Evolutionary conservation across 2,113 vertebrate genomes (phyloP).

Genomic region (pig (Sus scrofa)): DNA sequence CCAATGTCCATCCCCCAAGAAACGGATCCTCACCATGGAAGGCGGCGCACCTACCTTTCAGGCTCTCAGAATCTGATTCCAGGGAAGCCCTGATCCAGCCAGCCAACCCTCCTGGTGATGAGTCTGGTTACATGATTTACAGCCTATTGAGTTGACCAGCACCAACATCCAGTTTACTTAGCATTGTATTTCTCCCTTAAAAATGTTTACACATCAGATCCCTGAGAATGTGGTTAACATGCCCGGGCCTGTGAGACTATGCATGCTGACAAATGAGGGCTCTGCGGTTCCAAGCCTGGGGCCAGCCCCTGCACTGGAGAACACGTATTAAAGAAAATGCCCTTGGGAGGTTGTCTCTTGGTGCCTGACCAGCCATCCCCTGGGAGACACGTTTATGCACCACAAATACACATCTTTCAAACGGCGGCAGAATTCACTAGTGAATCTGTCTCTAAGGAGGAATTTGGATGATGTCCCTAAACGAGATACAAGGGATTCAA

Average conservation of each 20-base stretch:
- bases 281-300: neutral
- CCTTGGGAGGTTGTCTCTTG: neutral
- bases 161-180: neutral
- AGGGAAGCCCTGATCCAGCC: neutral
- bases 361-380: neutral
- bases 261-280: neutral
- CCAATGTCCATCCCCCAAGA: neutral
- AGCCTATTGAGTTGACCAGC: neutral
- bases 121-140: neutral
- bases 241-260: neutral
- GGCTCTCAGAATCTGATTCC: neutral
- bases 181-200: neutral
- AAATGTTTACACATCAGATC: neutral
- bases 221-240: neutral
- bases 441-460: neutral
- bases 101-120: neutral
- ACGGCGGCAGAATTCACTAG: neutral
- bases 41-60: fast-evolving
- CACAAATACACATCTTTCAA: neutral
- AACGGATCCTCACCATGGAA: neutral
- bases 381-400: neutral
- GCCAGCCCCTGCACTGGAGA: neutral
- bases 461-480: neutral
- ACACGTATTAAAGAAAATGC: neutral
- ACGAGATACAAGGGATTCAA: neutral